Conservation (phyloP, 2,888 invertebrate species). For the Terebella lapidaria region DNA sequence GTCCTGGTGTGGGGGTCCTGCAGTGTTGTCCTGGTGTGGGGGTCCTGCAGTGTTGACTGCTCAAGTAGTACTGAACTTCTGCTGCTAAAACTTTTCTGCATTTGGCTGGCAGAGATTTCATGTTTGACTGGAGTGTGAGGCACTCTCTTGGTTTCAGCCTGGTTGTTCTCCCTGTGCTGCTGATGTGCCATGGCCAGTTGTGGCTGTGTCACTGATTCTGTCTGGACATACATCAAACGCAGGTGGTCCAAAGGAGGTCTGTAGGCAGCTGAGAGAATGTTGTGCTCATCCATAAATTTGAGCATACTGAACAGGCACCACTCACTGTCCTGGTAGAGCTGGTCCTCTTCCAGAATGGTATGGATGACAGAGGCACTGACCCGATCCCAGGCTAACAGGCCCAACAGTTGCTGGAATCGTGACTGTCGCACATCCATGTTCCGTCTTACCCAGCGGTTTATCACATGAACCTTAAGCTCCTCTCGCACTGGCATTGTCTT, state of each 20-base stretch:
- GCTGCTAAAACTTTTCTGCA: too few species aligned
- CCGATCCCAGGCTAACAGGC: slow-evolving; percentile 39
- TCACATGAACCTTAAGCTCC: slow-evolving; percentile 54
- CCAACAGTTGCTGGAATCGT: slow-evolving; percentile 58
- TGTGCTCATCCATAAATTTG: neutral
- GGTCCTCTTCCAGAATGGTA: slow-evolving; percentile 60
- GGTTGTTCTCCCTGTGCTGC: neutral
- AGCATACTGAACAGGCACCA: slow-evolving; percentile 54
- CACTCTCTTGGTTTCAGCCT: too few species aligned
- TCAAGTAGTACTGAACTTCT: too few species aligned
- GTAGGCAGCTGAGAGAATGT: neutral
- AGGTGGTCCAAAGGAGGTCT: too few species aligned
- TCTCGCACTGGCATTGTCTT: slow-evolving; percentile 52
- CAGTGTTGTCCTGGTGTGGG: too few species aligned
- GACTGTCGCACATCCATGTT: slow-evolving; percentile 57
- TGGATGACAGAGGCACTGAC: slow-evolving; percentile 42
- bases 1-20: too few species aligned
- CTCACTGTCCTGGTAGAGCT: slow-evolving; percentile 60
- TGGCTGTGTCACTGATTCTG: too few species aligned
- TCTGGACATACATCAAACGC: too few species aligned
- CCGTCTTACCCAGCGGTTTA: slow-evolving; percentile 60
- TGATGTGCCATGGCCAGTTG: neutral
- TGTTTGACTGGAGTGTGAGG: too few species aligned
- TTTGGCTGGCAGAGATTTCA: too few species aligned
- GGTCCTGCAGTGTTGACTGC: too few species aligned